Evolutionary conservation across 2,888 invertebrate genomes (phyloP), one percentile per base, ranked within the genome.

Genomic region (Syritta pipiens): DNA sequence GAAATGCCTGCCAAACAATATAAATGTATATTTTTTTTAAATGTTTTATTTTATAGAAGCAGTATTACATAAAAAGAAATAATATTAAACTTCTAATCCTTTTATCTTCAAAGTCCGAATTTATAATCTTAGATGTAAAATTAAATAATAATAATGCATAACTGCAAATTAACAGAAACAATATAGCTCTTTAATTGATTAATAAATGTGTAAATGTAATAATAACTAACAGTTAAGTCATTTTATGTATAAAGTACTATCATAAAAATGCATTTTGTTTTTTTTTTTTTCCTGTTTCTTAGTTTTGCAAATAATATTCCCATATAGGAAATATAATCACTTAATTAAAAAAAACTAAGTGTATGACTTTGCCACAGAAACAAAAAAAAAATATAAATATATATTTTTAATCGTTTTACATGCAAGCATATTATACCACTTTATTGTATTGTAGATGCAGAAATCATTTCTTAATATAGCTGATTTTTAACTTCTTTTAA

Each of bases 21-120:
- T 53, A 9, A 30, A 57, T 67, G 63, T 67, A 65, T 42, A 71
- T 65, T 69, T 69, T 74, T 51, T 67, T 62, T 63, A 76, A 72
- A 74, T 46, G 48, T 63, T 59, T 74, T 46, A 14, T 59, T 65
- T 63, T 60, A 71, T 68, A 68, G 62, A 75, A 75, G 59, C 59
- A 74, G 79, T 76, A 72, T 72, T 81, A 77, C 71, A 60, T 51
- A 51, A 72, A 40, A 42, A 19, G 10, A 32, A 59, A 57, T 24
- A 24, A 75, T 53, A 65, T 65, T 72, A 60, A 74, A 59, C 81
- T 75, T 67, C 81, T 69, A 60, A 81, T 62, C 75, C 63, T 71
- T 77, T 82, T 79, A 82, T 72, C 67, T 81, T 81, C 81, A 82
- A 83, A 83, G 84, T 83, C 84, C 84, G 84, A 84, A 84, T 84